These are phyloP conservation scores for Epinephelus coioides DNA, from an alignment of 2,797 vertebrate genomes.

Conservation along the genomic window DNA sequence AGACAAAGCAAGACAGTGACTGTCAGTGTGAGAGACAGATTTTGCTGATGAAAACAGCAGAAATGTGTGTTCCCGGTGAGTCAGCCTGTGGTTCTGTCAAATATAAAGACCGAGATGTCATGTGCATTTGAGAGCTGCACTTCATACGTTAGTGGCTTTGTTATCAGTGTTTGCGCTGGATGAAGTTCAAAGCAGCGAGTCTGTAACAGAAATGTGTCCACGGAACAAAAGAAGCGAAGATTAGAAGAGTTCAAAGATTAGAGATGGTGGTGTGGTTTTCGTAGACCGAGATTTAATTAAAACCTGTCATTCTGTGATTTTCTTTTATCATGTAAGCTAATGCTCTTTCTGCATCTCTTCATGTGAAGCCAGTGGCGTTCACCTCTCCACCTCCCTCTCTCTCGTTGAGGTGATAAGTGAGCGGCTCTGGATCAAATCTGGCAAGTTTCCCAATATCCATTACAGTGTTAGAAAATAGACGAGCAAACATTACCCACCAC, in stretches of 20 bases:
- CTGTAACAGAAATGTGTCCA: conserved; percentile 39
- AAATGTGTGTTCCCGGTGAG: conserved; percentile 30
- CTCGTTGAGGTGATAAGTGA: conserved; percentile 54
- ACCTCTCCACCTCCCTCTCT: conserved; percentile 14
- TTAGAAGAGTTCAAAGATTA: conserved; percentile 37
- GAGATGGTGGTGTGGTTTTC: conserved; percentile 20
- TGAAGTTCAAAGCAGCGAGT: conserved; percentile 54
- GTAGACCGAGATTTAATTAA: conserved; percentile 47
- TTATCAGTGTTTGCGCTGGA: conserved; percentile 70
- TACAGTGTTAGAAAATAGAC: conserved; percentile 63
- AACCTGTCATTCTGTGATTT: conserved; percentile 19
- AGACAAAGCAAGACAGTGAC: conserved; percentile 8
- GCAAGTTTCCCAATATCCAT: conserved; percentile 63
- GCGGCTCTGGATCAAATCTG: conserved; percentile 48
- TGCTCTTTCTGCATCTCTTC: conserved; percentile 19
- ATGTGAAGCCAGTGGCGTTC: conserved; percentile 10
- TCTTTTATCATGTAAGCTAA: conserved; percentile 3
- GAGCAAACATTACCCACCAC: conserved; percentile 69
- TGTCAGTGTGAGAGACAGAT: neutral
- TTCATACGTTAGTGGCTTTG: conserved; percentile 33
- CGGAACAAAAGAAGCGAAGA: conserved; percentile 52
- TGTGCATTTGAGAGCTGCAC: conserved; percentile 44
- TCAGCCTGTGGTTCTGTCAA: conserved; percentile 18
- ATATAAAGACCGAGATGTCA: conserved; percentile 24
- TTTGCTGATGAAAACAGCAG: conserved; percentile 39